Evolutionary conservation across 2,797 vertebrate species (phyloP), one percentile per base, ranked within the genome.

Genomic region (Darevskia nairensis): DNA sequence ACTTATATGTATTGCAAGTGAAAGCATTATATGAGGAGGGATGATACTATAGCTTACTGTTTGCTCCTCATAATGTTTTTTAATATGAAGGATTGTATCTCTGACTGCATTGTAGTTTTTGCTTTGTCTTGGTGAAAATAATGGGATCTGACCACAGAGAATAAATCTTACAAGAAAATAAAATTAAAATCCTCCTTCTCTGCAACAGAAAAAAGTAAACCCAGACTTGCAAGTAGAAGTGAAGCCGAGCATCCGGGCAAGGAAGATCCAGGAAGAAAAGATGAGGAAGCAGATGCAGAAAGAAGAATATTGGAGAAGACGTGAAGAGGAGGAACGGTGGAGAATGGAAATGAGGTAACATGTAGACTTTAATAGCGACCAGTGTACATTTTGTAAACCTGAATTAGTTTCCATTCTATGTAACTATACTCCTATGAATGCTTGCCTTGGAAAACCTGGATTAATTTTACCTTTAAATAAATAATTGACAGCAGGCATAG

Each of bases 221-320:
- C 99, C 99, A 69, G 99, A 99, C 86, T 97, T 99, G 82, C 99
- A 99, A 97, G 99, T 99, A 80, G 99, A 99, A 95, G 99, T 99
- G 82, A 99, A 99, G 84, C 98, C 99, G 64, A 99, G 99, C 95
- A 99, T 99, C 95, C 96, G 99, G 91, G 98, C 98, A 91, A 97
- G 99, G 88, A 99, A 99, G 95, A 99, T 99, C 92, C 99, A 99
- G 92, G 99, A 99, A 92, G 99, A 99, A 86, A 99, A 99, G 94
- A 99, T 99, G 98, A 98, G 99, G 80, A 99, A 99, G 89, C 98
- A 99, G 93, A 98, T 99, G 98, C 99, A 99, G 94, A 99, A 99
- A 94, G 99, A 99, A 87, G 99, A 99, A 92, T 99, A 99, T 92
- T 99, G 99, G 99, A 97, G 99, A 95, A 97, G 99, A 69, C 96